Conservation (phyloP, 2,113 vertebrate genomes). For the Xenopus borealis region DNA sequence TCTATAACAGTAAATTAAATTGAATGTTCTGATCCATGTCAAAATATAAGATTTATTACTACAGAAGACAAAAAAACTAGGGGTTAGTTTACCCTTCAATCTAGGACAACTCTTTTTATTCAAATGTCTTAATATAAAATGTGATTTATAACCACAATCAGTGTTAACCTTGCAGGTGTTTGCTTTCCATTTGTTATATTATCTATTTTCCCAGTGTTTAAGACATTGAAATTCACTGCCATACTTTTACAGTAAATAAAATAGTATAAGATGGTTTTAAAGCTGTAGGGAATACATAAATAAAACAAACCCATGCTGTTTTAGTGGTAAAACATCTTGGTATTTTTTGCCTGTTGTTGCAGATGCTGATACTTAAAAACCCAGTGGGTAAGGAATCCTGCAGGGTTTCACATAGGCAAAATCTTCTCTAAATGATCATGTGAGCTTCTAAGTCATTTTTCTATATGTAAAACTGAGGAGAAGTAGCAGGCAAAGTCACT, state of each 20-base stretch:
- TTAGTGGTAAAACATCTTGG: neutral
- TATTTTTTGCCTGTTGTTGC: constrained; percentile 1
- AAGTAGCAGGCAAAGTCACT: neutral
- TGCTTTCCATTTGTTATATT: neutral
- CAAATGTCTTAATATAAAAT: no score
- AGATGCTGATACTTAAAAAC: constrained; percentile 5
- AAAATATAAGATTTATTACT: no score
- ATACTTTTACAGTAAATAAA: constrained; percentile 4
- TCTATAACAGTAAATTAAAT: no score
- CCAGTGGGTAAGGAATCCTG: neutral
- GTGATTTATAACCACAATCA: no score
- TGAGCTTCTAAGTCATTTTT: constrained; percentile 3
- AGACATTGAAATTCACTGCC: neutral
- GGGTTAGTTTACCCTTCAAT: no score
- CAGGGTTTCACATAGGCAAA: neutral
- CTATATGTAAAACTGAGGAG: neutral
- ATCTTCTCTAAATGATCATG: neutral
- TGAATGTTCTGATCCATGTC: no score
- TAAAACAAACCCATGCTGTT: constrained; percentile 1
- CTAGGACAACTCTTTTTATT: no score
- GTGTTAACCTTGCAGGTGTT: neutral
- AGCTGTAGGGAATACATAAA: constrained; percentile 5
- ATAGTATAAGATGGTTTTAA: constrained; percentile 2
- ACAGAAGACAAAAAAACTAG: no score
- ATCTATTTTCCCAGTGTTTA: neutral